phyloP scores from a whole-genome alignment of 2,113 vertebrate species.

The Proteles cristata region DNA sequence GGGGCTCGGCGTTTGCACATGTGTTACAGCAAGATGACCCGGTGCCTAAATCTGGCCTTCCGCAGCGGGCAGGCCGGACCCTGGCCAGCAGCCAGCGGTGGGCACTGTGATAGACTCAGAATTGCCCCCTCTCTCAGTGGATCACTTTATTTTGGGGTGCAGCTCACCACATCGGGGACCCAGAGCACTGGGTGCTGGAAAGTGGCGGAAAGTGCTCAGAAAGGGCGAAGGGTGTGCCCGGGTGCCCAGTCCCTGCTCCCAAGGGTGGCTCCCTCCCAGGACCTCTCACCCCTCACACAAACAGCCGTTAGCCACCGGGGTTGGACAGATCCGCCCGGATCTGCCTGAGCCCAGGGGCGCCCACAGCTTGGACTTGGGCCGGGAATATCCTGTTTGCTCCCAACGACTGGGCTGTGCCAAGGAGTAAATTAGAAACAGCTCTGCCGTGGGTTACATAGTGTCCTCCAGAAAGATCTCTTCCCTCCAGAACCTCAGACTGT shows the following conservation, averaged over 20 bases:
- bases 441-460: too few species aligned
- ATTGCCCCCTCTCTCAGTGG: background rate
- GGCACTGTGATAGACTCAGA: background rate
- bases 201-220: background rate
- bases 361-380: too few species aligned
- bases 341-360: background rate
- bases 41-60: background rate
- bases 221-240: too few species aligned
- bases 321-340: background rate
- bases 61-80: background rate
- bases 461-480: background rate
- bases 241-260: background rate
- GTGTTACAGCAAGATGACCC: too few species aligned
- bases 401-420: background rate
- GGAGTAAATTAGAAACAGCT: background rate
- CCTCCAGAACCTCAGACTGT: background rate
- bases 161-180: background rate
- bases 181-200: background rate
- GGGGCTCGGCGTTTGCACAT: background rate
- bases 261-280: background rate
- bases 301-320: background rate
- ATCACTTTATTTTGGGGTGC: background rate
- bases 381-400: background rate
- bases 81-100: background rate
- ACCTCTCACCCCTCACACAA: background rate